Conservation (phyloP, 2,113 vertebrate species). For the Tichodroma muraria region DNA sequence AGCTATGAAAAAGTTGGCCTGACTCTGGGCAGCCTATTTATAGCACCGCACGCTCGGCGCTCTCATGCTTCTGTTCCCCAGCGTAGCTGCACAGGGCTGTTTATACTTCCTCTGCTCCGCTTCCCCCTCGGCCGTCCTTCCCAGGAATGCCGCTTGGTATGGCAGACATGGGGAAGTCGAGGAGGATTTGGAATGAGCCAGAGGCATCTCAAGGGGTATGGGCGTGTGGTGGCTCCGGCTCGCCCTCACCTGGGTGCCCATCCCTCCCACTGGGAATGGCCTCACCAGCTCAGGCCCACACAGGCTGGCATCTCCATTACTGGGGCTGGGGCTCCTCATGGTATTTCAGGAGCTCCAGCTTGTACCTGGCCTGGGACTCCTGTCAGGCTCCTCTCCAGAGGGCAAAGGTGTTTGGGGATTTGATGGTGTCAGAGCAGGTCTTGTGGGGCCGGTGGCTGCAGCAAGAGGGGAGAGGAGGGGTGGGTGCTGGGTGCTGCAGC, state of each 20-base stretch:
- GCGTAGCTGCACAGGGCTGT: conserved; percentile 61
- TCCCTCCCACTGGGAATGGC: neutral
- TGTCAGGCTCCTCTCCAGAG: neutral
- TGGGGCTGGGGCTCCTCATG: rapidly evolving
- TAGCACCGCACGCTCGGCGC: conserved; percentile 61
- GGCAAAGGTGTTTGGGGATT: neutral
- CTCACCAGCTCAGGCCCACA: neutral
- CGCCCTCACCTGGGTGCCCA: rapidly evolving
- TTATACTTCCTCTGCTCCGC: conserved; percentile 65
- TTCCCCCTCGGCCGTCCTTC: neutral
- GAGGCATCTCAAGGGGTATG: neutral
- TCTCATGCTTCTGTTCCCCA: conserved; percentile 73
- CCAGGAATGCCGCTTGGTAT: conserved; percentile 22
- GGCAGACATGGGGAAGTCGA: neutral
- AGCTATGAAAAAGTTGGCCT: conserved; percentile 69
- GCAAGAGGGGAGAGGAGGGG: neutral
- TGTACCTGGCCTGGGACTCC: neutral
- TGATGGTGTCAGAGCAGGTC: neutral
- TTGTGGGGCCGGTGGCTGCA: rapidly evolving
- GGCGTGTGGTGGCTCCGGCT: rapidly evolving
- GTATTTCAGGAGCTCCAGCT: neutral
- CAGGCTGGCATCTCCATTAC: rapidly evolving
- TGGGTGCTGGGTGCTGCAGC: neutral
- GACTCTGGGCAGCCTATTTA: conserved; percentile 80
- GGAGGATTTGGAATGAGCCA: neutral